Evolutionary conservation across 1,140 invertebrate genomes (phyloP), one percentile per base, ranked within the genome.

Genomic region (Eurosta solidaginis): DNA sequence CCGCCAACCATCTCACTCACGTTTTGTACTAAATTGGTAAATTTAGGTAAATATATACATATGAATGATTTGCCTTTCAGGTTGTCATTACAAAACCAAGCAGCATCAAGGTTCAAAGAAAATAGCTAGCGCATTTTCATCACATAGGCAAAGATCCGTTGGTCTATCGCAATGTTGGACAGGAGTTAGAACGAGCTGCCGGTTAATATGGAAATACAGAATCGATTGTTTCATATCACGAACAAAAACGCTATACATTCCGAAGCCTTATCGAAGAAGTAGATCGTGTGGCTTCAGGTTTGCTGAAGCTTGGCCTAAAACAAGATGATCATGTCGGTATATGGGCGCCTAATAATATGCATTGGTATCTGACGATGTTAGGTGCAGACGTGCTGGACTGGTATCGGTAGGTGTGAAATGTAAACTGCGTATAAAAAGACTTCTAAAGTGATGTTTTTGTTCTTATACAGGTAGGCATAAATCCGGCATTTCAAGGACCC

Each of bases 301-400:
- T 99, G 0, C 85, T 92, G 50, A 91, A 91, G 29, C 83, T 97
- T 12, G 96, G 96, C 0, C 85, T 98, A 10, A 83, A 92, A 79
- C 91, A 89, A 74, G 96, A 96, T 0, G 97, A 99, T 83, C 87
- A 94, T 9, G 81, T 99, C 2, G 97, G 94, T 0, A 89, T 99
- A 12, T 98, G 95, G 94, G 92, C 93, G 0, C 96, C 96, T 0
- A 99, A 98, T 88, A 90, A 90, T 29, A 84, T 92, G 9, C 93
- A 95, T 82, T 99, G 97, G 96, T 89, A 94, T 4, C 82, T 97
- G 0, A 90, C 92, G 0, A 91, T 94, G 81, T 89, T 96, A 80
- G 97, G 93, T 1, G 92, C 94, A 4, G 92, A 0, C 92, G 96
- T 80, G 92, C 93, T 12, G 98, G 97, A 0, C 88, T 97, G 0